These are phyloP conservation scores for Arizona elegans DNA, from an alignment of 2,113 vertebrate genomes.

Conservation along the genomic window DNA sequence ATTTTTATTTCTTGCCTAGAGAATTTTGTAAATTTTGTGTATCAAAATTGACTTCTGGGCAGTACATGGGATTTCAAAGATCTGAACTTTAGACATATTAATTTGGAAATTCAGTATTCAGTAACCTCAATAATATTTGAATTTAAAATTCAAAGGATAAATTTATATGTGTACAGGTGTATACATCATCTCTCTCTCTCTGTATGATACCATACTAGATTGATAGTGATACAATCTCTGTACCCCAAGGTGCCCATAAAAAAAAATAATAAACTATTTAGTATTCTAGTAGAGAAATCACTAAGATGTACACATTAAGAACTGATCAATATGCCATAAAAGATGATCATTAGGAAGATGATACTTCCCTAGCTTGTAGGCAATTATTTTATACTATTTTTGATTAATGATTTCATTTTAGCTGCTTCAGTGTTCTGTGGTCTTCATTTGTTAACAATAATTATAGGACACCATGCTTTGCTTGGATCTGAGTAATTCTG, in stretches of 20 bases:
- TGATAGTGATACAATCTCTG: background rate
- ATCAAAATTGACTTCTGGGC: background rate
- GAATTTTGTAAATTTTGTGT: conserved; percentile 4
- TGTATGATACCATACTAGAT: background rate
- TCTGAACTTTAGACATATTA: background rate
- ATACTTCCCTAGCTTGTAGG: conserved; percentile 52
- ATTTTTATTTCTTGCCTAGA: conserved; percentile 17
- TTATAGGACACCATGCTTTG: conserved; percentile 60
- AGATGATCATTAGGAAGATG: conserved; percentile 60
- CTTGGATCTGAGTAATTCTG: conserved; percentile 68
- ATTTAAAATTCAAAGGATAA: background rate
- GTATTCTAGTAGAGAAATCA: conserved; percentile 48
- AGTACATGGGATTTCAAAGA: background rate
- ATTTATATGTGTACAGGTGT: background rate
- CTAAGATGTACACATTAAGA: conserved; percentile 47
- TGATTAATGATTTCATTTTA: conserved; percentile 71
- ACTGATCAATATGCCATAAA: conserved; percentile 56
- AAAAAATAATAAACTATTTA: conserved; percentile 29
- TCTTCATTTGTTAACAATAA: conserved; percentile 69
- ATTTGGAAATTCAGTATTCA: background rate
- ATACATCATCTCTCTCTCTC: background rate
- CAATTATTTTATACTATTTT: conserved; percentile 68
- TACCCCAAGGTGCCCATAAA: background rate
- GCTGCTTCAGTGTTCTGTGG: conserved; percentile 63
- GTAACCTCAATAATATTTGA: background rate